Conservation (phyloP, 2,888 invertebrate genomes). For the Creontiades dilutus region DNA sequence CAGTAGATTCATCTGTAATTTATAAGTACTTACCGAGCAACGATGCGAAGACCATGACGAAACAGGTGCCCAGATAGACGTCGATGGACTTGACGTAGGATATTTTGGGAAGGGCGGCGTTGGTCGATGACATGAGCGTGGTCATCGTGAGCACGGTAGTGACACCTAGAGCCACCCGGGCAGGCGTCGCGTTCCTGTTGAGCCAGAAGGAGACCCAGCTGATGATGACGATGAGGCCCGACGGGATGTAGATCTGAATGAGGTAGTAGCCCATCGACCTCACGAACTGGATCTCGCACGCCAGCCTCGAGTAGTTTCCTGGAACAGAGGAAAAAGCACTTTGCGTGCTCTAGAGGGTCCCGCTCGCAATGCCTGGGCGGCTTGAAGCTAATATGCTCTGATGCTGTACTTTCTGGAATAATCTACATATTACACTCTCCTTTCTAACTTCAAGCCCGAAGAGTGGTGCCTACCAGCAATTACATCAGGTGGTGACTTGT, state of each 20-base stretch:
- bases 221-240: conserved; percentile 97
- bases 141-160: conserved; percentile 99
- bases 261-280: conserved; percentile 99
- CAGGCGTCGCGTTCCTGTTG: conserved; percentile 96
- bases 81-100: conserved; percentile 99
- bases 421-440: too few species aligned
- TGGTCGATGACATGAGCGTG: conserved; percentile 97
- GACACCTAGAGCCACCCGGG: conserved; percentile 94
- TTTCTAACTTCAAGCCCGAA: too few species aligned
- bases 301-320: conserved; percentile 98
- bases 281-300: conserved; percentile 97
- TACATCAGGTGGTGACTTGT: too few species aligned
- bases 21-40: conserved; percentile 87
- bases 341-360: conserved; percentile 58
- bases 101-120: conserved; percentile 97
- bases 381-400: too few species aligned
- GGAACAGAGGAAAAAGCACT: conserved; percentile 76
- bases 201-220: conserved; percentile 98
- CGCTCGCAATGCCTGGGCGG: not conserved
- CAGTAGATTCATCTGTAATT: not conserved
- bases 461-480: too few species aligned
- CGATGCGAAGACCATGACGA: conserved; percentile 99
- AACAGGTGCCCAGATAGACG: conserved; percentile 97
- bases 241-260: conserved; percentile 98
- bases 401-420: too few species aligned